Evolutionary conservation across 2,888 invertebrate species (phyloP).

Genomic region (Stenolophus ochropezus): DNA sequence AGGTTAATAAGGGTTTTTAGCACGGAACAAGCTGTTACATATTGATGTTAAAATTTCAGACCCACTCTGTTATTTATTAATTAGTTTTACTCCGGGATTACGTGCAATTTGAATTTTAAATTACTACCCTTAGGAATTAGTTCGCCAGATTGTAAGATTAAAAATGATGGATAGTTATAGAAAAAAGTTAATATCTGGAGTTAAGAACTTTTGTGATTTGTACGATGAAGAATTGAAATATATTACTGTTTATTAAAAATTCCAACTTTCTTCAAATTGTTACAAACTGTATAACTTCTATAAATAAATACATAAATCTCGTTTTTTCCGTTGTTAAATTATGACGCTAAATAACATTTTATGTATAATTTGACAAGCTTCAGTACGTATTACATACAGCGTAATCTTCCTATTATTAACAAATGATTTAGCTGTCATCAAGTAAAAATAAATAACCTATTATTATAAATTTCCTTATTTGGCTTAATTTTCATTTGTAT

Average conservation of each 20-base stretch:
- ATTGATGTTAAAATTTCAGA: slow-evolving; percentile 12
- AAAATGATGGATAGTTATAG: slow-evolving; percentile 1
- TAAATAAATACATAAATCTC: too few species aligned
- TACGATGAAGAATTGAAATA: neutral
- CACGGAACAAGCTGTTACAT: slow-evolving; percentile 15
- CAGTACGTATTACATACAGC: too few species aligned
- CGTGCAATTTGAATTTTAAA: slow-evolving; percentile 24
- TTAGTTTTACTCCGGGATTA: slow-evolving; percentile 2
- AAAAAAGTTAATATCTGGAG: neutral
- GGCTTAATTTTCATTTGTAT: too few species aligned
- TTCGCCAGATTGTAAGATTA: slow-evolving; percentile 2
- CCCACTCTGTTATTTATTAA: slow-evolving; percentile 16
- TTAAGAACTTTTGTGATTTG: neutral
- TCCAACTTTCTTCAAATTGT: too few species aligned
- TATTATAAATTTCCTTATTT: too few species aligned
- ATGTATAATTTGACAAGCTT: too few species aligned
- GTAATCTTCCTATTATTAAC: too few species aligned
- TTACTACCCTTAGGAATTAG: neutral
- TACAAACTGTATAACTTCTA: too few species aligned
- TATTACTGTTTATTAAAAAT: neutral
- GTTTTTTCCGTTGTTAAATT: too few species aligned
- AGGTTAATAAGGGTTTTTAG: slow-evolving; percentile 12
- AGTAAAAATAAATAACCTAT: too few species aligned
- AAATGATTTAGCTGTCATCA: too few species aligned
- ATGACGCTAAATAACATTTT: too few species aligned